Base-by-base conservation (phyloP, 2,113 vertebrate species). In the Peromyscus californicus region DNA sequence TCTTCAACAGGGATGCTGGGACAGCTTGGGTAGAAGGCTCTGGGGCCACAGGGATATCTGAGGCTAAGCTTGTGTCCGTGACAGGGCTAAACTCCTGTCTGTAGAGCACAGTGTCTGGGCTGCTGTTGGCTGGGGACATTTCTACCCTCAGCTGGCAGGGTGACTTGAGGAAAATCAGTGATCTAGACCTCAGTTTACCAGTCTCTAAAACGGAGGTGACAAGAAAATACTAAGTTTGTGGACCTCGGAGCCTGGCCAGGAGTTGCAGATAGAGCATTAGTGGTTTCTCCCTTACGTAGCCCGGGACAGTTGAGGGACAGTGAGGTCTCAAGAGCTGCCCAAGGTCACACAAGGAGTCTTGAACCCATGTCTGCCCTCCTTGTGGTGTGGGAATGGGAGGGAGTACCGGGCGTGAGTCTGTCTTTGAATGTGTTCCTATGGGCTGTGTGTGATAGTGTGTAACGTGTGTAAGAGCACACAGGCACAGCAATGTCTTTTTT, bases 1-100 rank as follows among this genome's bases (percentile, higher is more conserved):
- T 97, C 94, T 98, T 96, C 96, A 97, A 96, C 39, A 90, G 51
- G 72, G 54, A 15, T 39, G 5, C 45, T 51, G 63, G 70, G 83
- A 31, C 63, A 39, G 9, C 0, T 4, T n/a, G 33, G 75, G 33
- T 51, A 3, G 42, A 75, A 51, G 17, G 0, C 21, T 89, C 7
- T 1, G 4, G 61, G 67, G 63, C 5, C 8, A 1, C 33, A 7
- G 54, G 36, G 36, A 31, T 59, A 83, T 89, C 12, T 72, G 83
- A 91, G 69, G 67, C 57, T 33, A 39, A 1, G 24, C 21, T 13
- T 48, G n/a, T 11, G 12, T 31, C 21, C 1, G 2, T 29, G 59
- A 39, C 29, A 31, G 74, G 51, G 83, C 87, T 59, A 13, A 0
- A 9, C 8, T 31, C 15, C 13, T n/a, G 54, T 82, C 54, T 78